Evolutionary conservation across 2,113 vertebrate species (phyloP).

Genomic region (Rhombomys opimus): DNA sequence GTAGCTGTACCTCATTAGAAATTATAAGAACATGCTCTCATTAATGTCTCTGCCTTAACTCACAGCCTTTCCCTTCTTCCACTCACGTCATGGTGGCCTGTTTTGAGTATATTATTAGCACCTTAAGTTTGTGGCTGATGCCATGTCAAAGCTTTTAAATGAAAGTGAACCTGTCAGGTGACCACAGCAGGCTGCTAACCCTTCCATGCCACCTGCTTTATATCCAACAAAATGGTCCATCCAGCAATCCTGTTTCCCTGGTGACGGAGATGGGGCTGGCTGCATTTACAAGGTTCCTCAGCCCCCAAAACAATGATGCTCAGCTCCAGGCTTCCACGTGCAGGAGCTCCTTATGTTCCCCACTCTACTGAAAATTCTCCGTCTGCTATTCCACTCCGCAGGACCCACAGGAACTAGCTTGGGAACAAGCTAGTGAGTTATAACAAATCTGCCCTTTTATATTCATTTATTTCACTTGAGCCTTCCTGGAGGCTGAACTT

Average conservation of each 20-base stretch:
- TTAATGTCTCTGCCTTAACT: background rate
- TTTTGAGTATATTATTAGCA: background rate
- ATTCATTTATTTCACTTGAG: background rate
- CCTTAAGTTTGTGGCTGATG: background rate
- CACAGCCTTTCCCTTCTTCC: background rate
- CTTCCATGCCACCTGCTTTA: background rate
- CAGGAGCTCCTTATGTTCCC: background rate
- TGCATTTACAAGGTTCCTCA: background rate
- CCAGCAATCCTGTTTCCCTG: background rate
- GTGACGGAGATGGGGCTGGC: background rate
- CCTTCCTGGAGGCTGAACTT: background rate
- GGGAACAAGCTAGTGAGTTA: background rate
- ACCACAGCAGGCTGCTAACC: background rate
- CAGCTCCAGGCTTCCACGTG: background rate
- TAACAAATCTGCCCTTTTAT: background rate
- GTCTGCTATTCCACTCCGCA: background rate
- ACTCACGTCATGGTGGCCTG: background rate
- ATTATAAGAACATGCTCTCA: background rate
- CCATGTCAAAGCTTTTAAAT: background rate
- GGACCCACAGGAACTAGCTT: background rate
- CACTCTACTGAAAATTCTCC: background rate
- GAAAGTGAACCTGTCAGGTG: background rate
- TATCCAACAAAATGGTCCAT: background rate
- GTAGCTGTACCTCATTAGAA: background rate
- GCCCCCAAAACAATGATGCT: accelerated